A percentile compares a stretch with the other conserved stretches of the same genome.
phyloP scores from a whole-genome alignment of 2,797 vertebrate genomes.

The Phrynocephalus forsythii region DNA sequence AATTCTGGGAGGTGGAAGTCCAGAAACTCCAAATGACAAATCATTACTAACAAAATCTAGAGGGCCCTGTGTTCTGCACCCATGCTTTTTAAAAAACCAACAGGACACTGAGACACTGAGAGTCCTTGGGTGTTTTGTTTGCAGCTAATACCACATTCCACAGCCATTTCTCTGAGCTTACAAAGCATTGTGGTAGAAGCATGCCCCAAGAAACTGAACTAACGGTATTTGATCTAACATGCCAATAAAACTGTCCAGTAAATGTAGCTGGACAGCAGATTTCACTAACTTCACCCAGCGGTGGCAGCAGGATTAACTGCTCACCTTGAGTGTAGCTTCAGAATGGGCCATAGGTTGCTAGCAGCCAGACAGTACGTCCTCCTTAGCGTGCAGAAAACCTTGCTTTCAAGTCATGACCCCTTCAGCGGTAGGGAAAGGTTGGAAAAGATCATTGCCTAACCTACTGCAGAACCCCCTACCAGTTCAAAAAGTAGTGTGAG shows the following conservation, averaged over 20 bases:
- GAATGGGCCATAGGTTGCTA: background rate
- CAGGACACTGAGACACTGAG: background rate
- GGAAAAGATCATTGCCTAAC: background rate
- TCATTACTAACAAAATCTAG: background rate
- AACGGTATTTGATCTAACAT: constrained; percentile 21
- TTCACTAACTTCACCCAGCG: constrained; percentile 14
- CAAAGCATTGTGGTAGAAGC: background rate
- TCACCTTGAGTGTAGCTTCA: background rate
- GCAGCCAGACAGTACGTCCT: background rate
- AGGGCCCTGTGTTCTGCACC: background rate
- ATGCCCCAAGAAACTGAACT: background rate
- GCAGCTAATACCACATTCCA: background rate
- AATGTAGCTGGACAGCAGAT: constrained; percentile 1
- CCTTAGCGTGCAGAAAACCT: background rate
- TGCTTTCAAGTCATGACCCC: background rate
- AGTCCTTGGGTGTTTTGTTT: background rate
- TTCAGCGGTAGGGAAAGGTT: background rate
- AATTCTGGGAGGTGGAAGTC: background rate
- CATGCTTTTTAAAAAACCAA: background rate
- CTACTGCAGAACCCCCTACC: background rate
- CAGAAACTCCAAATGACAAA: background rate
- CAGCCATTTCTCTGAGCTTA: background rate
- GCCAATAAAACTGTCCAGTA: constrained; percentile 28
- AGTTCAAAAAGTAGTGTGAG: background rate
- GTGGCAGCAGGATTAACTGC: constrained; percentile 11